Base-by-base conservation (phyloP, 2,888 invertebrate species). In the Exocentrus adspersus region DNA sequence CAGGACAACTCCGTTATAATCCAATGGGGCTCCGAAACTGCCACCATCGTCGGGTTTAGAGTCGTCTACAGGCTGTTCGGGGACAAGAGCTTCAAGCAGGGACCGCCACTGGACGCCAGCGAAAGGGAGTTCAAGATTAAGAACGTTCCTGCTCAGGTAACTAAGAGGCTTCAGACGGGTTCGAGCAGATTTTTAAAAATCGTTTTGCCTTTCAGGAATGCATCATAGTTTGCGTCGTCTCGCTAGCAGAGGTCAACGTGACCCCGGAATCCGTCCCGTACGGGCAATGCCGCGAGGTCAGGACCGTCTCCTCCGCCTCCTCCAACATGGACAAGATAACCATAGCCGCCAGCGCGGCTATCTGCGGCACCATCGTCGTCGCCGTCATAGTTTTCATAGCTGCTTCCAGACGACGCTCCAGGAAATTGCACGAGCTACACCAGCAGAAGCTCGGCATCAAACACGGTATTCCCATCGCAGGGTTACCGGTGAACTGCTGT, bases 281-380 rank as follows among this genome's bases (percentile, higher is more conserved):
- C 83, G 87, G 87, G 65, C 95, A 94, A 83, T 96, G 96, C 78
- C 89, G 93, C 57, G 96, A 96, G 84, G 92, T 95, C 60, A 89
- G 95, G 67, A 95, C 94, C 1, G 92, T 92, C 50, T 88, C 91
- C 50, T 90, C 93, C 14, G 90, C 92, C 48, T 90, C 93, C 56
- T 92, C 93, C 60, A 93, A 94, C 84, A 94, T 95, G 93, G 96
- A 96, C 84, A 95, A 95, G 83, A 94, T 96, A 78, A 95, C 96
- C 56, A 96, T 96, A 77, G 95, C 93, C 19, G 95, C 95, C 2
- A 94, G 94, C 78, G 95, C 95, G 16, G 95, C 95, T 61, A 95
- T 96, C 78, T 95, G 95, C 82, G 94, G 93, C 42, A 95, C 95
- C 42, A 94, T 96, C 74, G 92, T 95, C 63, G 89, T 95, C 46